Base-by-base conservation (phyloP, 1,140 invertebrate species). In the Drosophila tani region DNA sequence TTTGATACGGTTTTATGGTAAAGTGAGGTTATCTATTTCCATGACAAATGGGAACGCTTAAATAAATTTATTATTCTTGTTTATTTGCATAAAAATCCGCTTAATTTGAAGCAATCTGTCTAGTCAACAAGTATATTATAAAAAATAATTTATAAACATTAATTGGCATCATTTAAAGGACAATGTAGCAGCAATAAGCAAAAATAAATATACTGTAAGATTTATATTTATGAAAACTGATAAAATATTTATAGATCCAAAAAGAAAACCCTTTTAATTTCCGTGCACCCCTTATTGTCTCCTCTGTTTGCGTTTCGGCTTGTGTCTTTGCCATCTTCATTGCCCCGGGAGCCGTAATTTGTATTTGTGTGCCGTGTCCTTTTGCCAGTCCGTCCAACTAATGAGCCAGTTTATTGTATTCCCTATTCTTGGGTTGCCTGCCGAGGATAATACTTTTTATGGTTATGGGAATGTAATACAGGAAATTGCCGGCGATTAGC, bases 401-500 rank as follows among this genome's bases (percentile, higher is more conserved):
- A 73, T 73, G 69, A 73, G 69, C 69, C 69, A 59, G 55, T 59
- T 73, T 40, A 73, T 73, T 73, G 69, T 73, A 29, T 59, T 58
- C 67, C 53, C 69, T 43, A 67, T 67, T 67, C 45, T 32, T 58
- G 35, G 0, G 19, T 27, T 19, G 19, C 9, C 40, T 29, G 15
- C 45, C 45, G 12, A 35, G 58, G 64, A 78, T 78, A 63, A 70
- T 51, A 63, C 75, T 78, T 78, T 79, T 78, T 79, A 79, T 79
- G 65, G 51, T 51, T 79, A 51, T 70, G 57, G 17, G 65, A 53
- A 57, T 56, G 66, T 79, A 79, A 79, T 79, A 70, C 75, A 79
- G 75, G 75, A 79, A 79, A 79, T 79, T 64, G 75, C 58, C 75
- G 15, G 58, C 75, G 66, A 78, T 78, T 78, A 78, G 75, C 58